Evolutionary conservation across 2,888 invertebrate genomes (phyloP).

Genomic region (Muscina levida): DNA sequence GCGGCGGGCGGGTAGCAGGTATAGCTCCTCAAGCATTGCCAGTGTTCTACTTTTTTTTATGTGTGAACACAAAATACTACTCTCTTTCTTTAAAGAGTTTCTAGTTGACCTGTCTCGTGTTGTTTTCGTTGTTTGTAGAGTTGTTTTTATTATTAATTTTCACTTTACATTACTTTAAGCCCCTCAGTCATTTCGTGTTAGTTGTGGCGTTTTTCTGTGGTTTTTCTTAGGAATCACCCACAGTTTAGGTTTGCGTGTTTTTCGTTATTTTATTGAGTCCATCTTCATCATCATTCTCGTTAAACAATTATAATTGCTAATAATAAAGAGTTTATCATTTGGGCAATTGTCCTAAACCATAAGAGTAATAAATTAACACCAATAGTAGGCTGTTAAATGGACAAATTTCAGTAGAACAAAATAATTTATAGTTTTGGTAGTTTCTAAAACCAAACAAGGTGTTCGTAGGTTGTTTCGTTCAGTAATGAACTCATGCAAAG

Average conservation of each 20-base stretch:
- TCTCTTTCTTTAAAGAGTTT: constrained; percentile 38
- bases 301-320: constrained; percentile 33
- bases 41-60: constrained; percentile 42
- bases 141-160: constrained; percentile 42
- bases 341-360: constrained; percentile 13
- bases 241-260: constrained; percentile 58
- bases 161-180: constrained; percentile 27
- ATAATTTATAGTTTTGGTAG: too few relatives aligned
- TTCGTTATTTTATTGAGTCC: constrained; percentile 32
- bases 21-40: constrained; percentile 13
- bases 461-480: too few relatives aligned
- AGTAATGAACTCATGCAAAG: too few relatives aligned
- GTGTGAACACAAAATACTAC: too few relatives aligned
- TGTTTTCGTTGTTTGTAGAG: not conserved
- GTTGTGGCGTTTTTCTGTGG: not conserved
- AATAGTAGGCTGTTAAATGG: constrained; percentile 43
- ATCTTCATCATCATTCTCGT: not conserved
- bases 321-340: constrained; percentile 33
- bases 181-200: not conserved
- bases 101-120: not conserved
- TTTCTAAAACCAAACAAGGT: constrained; percentile 4
- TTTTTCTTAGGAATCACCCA: constrained; percentile 30
- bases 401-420: too few relatives aligned
- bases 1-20: constrained; percentile 44
- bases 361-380: constrained; percentile 58